phyloP scores from a whole-genome alignment of 2,888 invertebrate species.

The Seira sanloemensis region DNA sequence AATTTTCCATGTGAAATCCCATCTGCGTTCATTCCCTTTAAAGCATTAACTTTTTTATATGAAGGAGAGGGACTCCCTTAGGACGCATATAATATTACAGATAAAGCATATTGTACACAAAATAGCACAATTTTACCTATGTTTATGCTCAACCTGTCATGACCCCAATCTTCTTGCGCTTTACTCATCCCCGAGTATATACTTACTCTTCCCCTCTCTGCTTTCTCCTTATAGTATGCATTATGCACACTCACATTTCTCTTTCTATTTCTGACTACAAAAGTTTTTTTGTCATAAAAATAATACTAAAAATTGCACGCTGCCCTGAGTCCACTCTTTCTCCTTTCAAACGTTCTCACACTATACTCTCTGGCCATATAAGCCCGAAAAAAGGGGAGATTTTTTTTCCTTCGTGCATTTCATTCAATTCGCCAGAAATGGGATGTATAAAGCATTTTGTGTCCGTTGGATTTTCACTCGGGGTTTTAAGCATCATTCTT shows the following conservation, averaged over 20 bases:
- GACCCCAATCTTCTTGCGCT: constrained; percentile 53
- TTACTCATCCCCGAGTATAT: background rate
- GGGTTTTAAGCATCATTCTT: too few relatives aligned
- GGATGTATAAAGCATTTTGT: constrained; percentile 3
- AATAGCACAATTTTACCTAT: constrained; percentile 31
- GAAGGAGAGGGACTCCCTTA: constrained; percentile 34
- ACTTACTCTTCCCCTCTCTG: background rate
- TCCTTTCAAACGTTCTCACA: constrained; percentile 21
- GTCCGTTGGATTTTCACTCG: too few relatives aligned
- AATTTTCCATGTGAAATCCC: constrained; percentile 57
- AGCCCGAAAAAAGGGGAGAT: background rate
- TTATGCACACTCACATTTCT: constrained; percentile 28
- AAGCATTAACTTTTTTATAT: constrained; percentile 61
- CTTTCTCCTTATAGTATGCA: constrained; percentile 17
- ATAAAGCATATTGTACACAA: constrained; percentile 27
- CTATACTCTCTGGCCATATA: too few relatives aligned
- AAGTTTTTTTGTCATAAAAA: constrained; percentile 61
- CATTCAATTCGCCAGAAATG: background rate
- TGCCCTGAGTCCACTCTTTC: constrained; percentile 43
- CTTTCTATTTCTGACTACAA: constrained; percentile 20
- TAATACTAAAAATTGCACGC: constrained; percentile 60
- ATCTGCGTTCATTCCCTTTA: constrained; percentile 53
- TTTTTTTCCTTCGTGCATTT: background rate
- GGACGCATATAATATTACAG: constrained; percentile 45
- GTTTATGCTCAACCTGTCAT: constrained; percentile 59